phyloP scores from a whole-genome alignment of 2,888 invertebrate genomes.

The Pachliopta kotzebuea region DNA sequence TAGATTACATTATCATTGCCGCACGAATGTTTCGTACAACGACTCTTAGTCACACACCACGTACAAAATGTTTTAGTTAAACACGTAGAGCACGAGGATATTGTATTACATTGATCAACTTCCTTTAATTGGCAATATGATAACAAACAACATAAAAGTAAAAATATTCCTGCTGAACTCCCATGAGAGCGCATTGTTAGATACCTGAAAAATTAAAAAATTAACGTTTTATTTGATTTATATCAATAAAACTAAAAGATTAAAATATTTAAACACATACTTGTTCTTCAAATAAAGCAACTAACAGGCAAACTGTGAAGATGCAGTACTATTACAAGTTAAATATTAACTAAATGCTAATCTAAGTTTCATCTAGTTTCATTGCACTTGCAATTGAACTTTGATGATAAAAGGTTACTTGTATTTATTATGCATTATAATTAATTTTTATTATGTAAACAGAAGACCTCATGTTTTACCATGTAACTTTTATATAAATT shows the following conservation, averaged over 20 bases:
- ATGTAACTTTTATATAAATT: neutral
- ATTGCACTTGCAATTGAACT: conserved; percentile 16
- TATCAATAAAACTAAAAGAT: neutral
- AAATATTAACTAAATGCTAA: conserved; percentile 5
- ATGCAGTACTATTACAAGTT: neutral
- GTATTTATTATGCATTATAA: conserved; percentile 17
- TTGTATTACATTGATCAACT: conserved; percentile 35
- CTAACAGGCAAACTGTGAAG: conserved; percentile 4
- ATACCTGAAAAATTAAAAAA: neutral
- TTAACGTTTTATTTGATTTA: neutral
- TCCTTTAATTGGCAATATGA: conserved; percentile 12
- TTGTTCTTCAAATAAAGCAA: neutral
- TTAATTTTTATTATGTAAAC: neutral
- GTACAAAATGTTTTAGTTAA: conserved; percentile 51
- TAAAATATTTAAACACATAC: neutral
- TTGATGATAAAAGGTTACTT: conserved; percentile 18
- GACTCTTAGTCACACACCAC: conserved; percentile 66
- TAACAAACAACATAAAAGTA: conserved; percentile 1
- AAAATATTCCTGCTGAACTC: neutral
- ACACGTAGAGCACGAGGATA: conserved; percentile 54
- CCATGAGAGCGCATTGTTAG: neutral
- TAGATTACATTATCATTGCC: conserved; percentile 66
- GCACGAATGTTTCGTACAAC: conserved; percentile 59
- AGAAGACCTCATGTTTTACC: neutral
- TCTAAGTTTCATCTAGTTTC: conserved; percentile 2